Evolutionary conservation across 2,113 vertebrate genomes (phyloP), one percentile per base, ranked within the genome.

Genomic region (Leucopternis melanops): DNA sequence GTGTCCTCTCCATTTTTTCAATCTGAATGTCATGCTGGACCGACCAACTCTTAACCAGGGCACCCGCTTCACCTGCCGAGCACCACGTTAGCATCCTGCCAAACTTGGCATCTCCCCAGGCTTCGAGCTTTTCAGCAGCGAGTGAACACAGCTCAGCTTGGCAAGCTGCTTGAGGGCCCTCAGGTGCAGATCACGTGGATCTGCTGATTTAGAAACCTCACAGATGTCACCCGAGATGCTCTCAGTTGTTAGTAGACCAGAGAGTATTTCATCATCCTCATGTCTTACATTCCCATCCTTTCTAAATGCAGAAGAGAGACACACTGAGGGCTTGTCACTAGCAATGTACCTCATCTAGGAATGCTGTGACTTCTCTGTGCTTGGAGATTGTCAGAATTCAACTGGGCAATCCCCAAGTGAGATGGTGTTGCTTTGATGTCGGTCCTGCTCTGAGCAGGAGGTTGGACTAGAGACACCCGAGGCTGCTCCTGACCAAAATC

Each of bases 101-200:
- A 31, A 27, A 3, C 10, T 12, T 40, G 80, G 69, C 77, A 0
- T 2, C 47, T 58, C 61, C 77, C 83, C 77, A 44, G 61, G 11
- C 44, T 45, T 15, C 1, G 6, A 52, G 61, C 23, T 18, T 40
- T 31, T 22, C 45, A 10, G 83, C 78, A 59, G 71, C 0, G 0
- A 40, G 34, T 6, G 52, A 29, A 50, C 5, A 4, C 2, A 2
- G 67, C 62, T 54, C 62, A 5, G 81, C 78, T 71, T n/a, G 1
- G 66, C 5, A 7, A 7, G 0, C 27, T 40, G 81, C 81, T 59
- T 1, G 2, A 84, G 77, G 78, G 81, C 84, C 25, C 93, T 75
- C 89, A 40, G 89, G 89, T 69, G 93, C 89, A 40, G 54, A 26
- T 47, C 38, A 19, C 8, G 22, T 10, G 55, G 61, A 40, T 66